A percentile compares a stretch with the other conserved stretches of the same genome.
Evolutionary conservation across 2,797 vertebrate genomes (phyloP).

Genomic region (Stomatorhinus walkeri): DNA sequence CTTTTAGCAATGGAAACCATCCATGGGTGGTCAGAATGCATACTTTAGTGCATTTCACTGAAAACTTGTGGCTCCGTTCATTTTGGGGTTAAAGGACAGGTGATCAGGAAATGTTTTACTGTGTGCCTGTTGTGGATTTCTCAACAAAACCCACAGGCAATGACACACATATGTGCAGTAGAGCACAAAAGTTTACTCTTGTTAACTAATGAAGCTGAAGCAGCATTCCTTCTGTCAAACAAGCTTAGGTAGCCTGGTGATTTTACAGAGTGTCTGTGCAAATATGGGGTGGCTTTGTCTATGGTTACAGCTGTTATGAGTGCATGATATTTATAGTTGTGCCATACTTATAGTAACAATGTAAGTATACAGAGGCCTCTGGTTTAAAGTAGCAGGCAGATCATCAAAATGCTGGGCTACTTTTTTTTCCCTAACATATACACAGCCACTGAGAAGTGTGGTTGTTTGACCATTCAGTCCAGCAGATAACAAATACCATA

Average conservation of each 20-base stretch:
- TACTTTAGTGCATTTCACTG: not conserved
- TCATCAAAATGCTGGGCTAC: slow-evolving; percentile 31
- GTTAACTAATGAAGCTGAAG: not conserved
- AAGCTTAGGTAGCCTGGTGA: not conserved
- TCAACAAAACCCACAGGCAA: not conserved
- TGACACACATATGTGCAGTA: not conserved
- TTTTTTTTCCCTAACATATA: slow-evolving; percentile 20
- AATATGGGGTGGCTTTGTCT: slow-evolving; percentile 49
- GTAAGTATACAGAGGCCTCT: slow-evolving; percentile 39
- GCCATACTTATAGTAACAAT: slow-evolving; percentile 54
- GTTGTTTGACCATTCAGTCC: not conserved
- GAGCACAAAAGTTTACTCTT: not conserved
- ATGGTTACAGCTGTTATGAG: slow-evolving; percentile 55
- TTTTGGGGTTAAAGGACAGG: not conserved
- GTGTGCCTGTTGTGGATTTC: not conserved
- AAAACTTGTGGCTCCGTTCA: not conserved
- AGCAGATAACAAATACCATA: slow-evolving; percentile 14
- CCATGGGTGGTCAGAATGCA: not conserved
- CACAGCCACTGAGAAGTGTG: slow-evolving; percentile 20
- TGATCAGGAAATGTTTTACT: not conserved
- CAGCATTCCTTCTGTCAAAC: slow-evolving; percentile 24
- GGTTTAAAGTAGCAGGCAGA: slow-evolving; percentile 37
- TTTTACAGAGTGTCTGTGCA: slow-evolving; percentile 34
- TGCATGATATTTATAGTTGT: slow-evolving; percentile 56
- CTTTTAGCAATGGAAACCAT: not conserved